phyloP scores from a whole-genome alignment of 2,113 vertebrate species.

The Pardalotus punctatus region DNA sequence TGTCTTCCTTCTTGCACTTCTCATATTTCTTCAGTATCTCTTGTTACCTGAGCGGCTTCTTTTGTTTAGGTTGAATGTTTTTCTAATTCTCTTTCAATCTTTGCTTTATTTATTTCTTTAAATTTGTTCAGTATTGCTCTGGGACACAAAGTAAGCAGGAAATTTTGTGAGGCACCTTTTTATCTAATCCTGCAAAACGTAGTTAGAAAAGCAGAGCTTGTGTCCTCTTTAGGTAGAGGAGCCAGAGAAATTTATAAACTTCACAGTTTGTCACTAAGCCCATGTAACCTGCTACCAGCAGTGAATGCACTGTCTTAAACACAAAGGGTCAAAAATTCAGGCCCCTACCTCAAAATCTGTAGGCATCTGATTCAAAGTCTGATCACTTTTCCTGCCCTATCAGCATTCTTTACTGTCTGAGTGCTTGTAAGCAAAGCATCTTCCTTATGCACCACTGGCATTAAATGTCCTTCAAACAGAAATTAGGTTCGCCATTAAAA shows the following conservation, averaged over 20 bases:
- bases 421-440: not conserved
- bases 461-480: not conserved
- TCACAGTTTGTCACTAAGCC: not conserved
- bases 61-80: not conserved
- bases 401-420: not conserved
- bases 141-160: not conserved
- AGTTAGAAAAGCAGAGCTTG: not conserved
- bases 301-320: not conserved
- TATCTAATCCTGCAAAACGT: not conserved
- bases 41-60: not conserved
- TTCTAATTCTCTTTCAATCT: not conserved
- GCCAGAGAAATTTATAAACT: not conserved
- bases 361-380: not conserved
- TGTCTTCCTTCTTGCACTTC: not conserved
- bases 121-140: not conserved
- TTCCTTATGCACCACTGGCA: not conserved
- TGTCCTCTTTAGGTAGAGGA: not conserved
- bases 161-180: not conserved
- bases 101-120: not conserved
- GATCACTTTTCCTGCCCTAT: not conserved
- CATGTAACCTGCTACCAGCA: not conserved
- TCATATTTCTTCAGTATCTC: not conserved
- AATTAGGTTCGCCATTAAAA: not conserved
- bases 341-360: not conserved
- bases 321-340: not conserved